A percentile compares a stretch with the other conserved stretches of the same genome.
Evolutionary conservation across 2,113 vertebrate genomes (phyloP).

Genomic region (Sinosuthora webbiana): DNA sequence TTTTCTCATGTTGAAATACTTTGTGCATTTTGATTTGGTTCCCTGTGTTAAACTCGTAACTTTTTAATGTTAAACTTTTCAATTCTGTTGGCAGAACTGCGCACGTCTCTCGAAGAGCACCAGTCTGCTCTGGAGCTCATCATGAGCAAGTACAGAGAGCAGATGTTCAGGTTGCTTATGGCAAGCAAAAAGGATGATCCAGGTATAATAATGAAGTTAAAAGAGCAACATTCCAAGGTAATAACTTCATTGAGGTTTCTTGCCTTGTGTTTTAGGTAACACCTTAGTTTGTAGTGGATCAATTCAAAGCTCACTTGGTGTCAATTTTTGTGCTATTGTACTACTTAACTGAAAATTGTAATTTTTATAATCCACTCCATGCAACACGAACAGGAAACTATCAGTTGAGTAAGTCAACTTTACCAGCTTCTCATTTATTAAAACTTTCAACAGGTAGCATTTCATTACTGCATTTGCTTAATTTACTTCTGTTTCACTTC

Average conservation of each 20-base stretch:
- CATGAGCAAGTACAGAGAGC: conserved; percentile 97
- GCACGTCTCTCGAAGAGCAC: conserved; percentile 92
- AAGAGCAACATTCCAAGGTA: conserved; percentile 95
- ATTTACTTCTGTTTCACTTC: background rate
- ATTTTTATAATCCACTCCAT: background rate
- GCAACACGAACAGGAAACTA: background rate
- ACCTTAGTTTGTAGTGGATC: background rate
- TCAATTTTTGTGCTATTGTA: background rate
- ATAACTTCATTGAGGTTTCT: background rate
- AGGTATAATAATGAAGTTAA: conserved; percentile 87
- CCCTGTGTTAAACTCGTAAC: background rate
- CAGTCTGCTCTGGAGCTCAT: conserved; percentile 97
- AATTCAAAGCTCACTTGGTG: background rate
- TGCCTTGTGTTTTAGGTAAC: background rate
- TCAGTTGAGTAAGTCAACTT: background rate
- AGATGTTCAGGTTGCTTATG: conserved; percentile 93
- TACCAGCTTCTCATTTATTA: background rate
- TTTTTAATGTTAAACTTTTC: background rate
- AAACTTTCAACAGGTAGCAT: background rate
- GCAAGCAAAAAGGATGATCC: conserved; percentile 93
- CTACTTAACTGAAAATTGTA: background rate
- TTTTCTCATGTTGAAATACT: background rate
- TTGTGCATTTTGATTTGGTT: background rate
- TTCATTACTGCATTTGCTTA: background rate
- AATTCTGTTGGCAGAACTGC: conserved; percentile 79